Base-by-base conservation (phyloP, 2,888 invertebrate species). In the Meloe dianella region DNA sequence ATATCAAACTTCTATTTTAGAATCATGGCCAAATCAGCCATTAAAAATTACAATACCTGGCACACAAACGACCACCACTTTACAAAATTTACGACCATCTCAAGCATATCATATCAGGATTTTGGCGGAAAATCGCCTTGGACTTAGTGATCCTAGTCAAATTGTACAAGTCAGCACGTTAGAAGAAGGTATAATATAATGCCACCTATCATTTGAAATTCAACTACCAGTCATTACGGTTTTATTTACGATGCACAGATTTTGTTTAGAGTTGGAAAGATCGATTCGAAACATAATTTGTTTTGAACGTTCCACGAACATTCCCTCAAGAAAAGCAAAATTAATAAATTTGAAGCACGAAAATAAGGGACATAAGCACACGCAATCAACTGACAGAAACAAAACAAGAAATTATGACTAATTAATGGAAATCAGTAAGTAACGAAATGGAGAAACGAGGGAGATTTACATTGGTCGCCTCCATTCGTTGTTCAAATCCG, bases 51-150 rank as follows among this genome's bases (percentile, higher is more conserved):
- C 92, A 73, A 92, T 94, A 14, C 90, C 93, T 2, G 94, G 94
- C 3, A 89, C 91, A n/a, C 93, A 93, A 78, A 92, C 93, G 1
- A 90, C 92, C 72, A 91, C 93, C 38, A 92, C 90, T 71, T 90
- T 95, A 41, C 91, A 90, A 78, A 92, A 92, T 79, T 86, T 96
- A 35, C 91, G 92, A 67, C 96, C 96, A 12, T 92, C 95, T 7
- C 93, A 92, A 68, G 91, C 92, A 17, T 97, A 96, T 85, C 93
- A 95, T 81, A 88, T 96, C 76, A 88, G 96, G 75, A 92, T 96
- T 78, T 89, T 95, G 75, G 96, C 96, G 9, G 94, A 95, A 82
- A 96, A 96, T 84, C 89, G 94, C 77, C 86, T 96, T 71, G 96
- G 96, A 2, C 89, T 92, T 73, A 95, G 96, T 75, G 93, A 93